Percentiles rank a stretch among this genome's conserved stretches.
Conservation (phyloP, 2,113 vertebrate genomes). For the Isurus oxyrinchus region DNA sequence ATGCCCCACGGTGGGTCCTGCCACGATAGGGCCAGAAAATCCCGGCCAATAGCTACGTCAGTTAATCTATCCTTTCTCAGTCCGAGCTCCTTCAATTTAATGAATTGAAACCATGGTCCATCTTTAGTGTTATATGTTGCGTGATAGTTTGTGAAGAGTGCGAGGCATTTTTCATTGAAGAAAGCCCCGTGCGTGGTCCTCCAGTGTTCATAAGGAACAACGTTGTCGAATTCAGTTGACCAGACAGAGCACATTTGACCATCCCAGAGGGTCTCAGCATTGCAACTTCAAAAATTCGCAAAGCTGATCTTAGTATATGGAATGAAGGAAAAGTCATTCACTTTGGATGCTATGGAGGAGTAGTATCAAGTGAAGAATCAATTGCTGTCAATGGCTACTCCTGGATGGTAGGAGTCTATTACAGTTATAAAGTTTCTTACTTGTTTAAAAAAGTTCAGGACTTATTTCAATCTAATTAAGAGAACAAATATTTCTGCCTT, state of each 20-base stretch:
- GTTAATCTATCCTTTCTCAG: not conserved
- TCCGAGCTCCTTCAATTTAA: not conserved
- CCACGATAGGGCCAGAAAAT: not conserved
- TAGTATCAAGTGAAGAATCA: slow-evolving; percentile 55
- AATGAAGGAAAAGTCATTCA: slow-evolving; percentile 62
- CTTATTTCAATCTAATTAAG: not conserved
- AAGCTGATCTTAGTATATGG: slow-evolving; percentile 67
- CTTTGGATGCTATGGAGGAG: slow-evolving; percentile 71
- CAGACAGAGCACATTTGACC: slow-evolving; percentile 62
- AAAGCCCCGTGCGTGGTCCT: slow-evolving; percentile 50
- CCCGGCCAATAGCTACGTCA: not conserved
- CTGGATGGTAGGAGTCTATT: slow-evolving; percentile 62
- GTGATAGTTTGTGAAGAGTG: slow-evolving; percentile 67
- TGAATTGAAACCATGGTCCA: not conserved
- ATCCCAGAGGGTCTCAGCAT: slow-evolving; percentile 65
- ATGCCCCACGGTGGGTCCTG: too few species aligned
- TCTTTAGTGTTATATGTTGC: slow-evolving; percentile 11
- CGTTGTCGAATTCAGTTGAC: slow-evolving; percentile 47
- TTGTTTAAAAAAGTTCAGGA: not conserved
- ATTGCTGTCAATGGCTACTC: slow-evolving; percentile 61
- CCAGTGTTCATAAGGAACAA: slow-evolving; percentile 63
- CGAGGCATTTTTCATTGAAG: slow-evolving; percentile 58
- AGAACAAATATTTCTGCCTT: too few species aligned
- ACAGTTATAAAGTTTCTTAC: not conserved
- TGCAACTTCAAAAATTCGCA: slow-evolving; percentile 60